Evolutionary conservation across 2,797 vertebrate species (phyloP), one percentile per base, ranked within the genome.

Genomic region (Macropus fuliginosus): DNA sequence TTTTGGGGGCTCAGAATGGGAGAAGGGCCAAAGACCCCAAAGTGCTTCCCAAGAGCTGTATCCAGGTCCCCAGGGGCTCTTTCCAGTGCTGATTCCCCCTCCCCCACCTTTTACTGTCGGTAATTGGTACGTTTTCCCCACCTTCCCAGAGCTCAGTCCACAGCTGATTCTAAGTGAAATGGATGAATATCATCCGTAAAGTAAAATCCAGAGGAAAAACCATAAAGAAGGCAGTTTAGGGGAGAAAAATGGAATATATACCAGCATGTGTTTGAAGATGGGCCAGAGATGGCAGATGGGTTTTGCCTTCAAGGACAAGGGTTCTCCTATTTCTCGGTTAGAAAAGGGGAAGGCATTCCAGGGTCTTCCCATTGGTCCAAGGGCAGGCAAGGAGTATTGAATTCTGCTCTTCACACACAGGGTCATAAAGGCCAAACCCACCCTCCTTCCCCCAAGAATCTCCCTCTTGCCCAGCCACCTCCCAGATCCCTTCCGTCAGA

Each of bases 71-170:
- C 31, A 14, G 59, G 59, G 29, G 29, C 11, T 31, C 29, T 29
- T 34, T 62, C 59, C 29, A 62, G 0, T 4, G 29, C 34, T 12
- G 34, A 66, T 13, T 13, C 12, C 31, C 62, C 34, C 16, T n/a
- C 34, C 16, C 62, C 62, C 29, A 59, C 59, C 59, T 34, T 31
- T 18, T 16, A n/a, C 34, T 5, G 0, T 18, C 18, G 18, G 0
- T 1, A 10, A 18, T 9, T 9, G n/a, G 6, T 3, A 24, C n/a
- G 6, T 21, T 40, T 40, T 3, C n/a, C 18, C n/a, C n/a, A 2
- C 5, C n/a, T 46, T 46, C 66, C 66, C n/a, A 21, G 62, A 21
- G n/a, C 40, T 21, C 66, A 81, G 10, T 10, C 8, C 66, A 4
- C 66, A 10, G 6, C n/a, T 24, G n/a, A 46, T 74, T 74, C 66